Conservation (phyloP, 1,140 invertebrate genomes). For the Nomia melanderi region DNA sequence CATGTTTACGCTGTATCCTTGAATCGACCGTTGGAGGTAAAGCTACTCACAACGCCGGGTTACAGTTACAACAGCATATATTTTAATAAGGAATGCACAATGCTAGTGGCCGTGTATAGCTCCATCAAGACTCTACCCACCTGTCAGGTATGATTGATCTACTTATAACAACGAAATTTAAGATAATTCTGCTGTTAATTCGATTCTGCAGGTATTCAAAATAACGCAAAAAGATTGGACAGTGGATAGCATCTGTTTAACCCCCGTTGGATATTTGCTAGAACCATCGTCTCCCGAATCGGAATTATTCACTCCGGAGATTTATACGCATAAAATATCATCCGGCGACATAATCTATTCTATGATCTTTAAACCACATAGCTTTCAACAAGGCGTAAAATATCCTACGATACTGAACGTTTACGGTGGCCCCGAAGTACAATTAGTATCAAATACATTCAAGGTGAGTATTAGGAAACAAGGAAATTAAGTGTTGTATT, state of each 20-base stretch:
- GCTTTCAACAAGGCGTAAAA: slow-evolving; percentile 87
- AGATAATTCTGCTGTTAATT: neutral
- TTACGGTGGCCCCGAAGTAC: slow-evolving; percentile 98
- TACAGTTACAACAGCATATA: slow-evolving; percentile 89
- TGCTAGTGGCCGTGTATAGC: slow-evolving; percentile 94
- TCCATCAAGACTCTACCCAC: slow-evolving; percentile 91
- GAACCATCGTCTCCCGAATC: slow-evolving; percentile 84
- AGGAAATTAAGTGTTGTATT: neutral
- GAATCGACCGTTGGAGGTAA: slow-evolving; percentile 84
- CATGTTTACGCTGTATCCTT: slow-evolving; percentile 91
- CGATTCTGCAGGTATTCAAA: slow-evolving; percentile 84
- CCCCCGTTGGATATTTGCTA: slow-evolving; percentile 86
- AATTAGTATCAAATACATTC: slow-evolving; percentile 97
- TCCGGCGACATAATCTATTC: slow-evolving; percentile 91
- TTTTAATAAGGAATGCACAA: slow-evolving; percentile 91
- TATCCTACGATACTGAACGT: slow-evolving; percentile 98
- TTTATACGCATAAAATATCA: slow-evolving; percentile 87
- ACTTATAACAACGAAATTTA: neutral
- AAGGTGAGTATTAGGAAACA: slow-evolving; percentile 83
- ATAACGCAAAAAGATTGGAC: slow-evolving; percentile 85
- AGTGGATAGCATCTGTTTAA: slow-evolving; percentile 85
- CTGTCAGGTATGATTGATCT: slow-evolving; percentile 82
- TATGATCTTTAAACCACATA: slow-evolving; percentile 95
- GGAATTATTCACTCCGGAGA: slow-evolving; percentile 86
- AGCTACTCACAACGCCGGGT: slow-evolving; percentile 87